Evolutionary conservation across 35 echinoderm and acorn worm genomes (phyloP).

Genomic region (Diadema setosum): DNA sequence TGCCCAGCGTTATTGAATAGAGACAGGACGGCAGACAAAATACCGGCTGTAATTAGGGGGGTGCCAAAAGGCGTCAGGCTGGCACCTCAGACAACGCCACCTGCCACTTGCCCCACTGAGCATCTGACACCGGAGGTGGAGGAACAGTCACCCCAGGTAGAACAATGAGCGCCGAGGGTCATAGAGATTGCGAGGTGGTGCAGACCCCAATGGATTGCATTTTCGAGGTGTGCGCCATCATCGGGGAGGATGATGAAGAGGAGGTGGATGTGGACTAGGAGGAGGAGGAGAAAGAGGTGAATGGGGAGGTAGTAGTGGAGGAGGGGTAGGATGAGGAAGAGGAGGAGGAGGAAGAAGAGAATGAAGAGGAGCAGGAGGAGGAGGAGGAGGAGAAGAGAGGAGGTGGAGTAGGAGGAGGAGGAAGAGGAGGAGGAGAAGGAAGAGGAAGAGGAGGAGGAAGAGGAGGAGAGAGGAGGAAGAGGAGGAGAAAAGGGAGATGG

Average conservation of each 20-base stretch:
- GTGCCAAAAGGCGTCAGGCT: not conserved
- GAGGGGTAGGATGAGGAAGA: not conserved
- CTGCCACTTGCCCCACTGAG: not conserved
- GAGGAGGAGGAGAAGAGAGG: not conserved
- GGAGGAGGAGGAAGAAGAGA: not conserved
- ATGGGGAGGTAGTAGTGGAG: not conserved
- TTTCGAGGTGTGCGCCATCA: not conserved
- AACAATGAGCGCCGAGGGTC: not conserved
- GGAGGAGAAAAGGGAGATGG: not conserved
- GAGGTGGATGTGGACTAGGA: not conserved
- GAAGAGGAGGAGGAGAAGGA: not conserved
- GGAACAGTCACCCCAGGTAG: not conserved
- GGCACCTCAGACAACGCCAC: not conserved
- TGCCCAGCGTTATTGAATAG: too few species aligned
- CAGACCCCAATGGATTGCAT: not conserved
- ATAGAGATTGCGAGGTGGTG: not conserved
- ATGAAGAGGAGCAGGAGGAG: not conserved
- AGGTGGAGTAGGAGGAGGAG: not conserved
- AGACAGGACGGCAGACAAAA: not conserved
- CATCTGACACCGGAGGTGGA: not conserved
- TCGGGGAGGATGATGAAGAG: not conserved
- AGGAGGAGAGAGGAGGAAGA: not conserved
- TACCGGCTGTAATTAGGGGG: not conserved
- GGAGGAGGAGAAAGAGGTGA: not conserved
- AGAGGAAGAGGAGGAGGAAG: not conserved